phyloP scores from a whole-genome alignment of 2,113 vertebrate genomes.

The Ancistrus triradiatus region DNA sequence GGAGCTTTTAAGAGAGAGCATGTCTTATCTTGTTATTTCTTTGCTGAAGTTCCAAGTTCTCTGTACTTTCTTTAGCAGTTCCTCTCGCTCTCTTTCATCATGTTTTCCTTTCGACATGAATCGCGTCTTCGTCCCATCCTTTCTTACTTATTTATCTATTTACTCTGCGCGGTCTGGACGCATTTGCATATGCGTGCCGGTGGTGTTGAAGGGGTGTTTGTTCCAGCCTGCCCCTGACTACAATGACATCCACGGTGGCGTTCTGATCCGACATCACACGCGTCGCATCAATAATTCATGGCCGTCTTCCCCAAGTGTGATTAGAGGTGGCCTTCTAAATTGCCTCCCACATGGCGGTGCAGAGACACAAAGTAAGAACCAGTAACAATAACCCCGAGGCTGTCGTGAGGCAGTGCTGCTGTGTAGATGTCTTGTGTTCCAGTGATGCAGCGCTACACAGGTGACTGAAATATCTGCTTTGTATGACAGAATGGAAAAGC shows the following conservation, averaged over 20 bases:
- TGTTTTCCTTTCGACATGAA: background rate
- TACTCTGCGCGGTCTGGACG: conserved; percentile 22
- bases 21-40: conserved; percentile 1
- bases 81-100: background rate
- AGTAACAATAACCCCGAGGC: no score
- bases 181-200: background rate
- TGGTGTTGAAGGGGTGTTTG: background rate
- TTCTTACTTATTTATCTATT: conserved; percentile 3
- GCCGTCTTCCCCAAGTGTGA: conserved; percentile 36
- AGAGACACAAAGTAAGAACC: conserved; percentile 13
- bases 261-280: conserved; percentile 42
- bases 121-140: background rate
- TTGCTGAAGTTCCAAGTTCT: background rate
- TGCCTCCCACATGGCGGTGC: conserved; percentile 30
- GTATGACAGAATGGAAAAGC: background rate
- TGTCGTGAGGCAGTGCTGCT: no score
- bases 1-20: background rate
- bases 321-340: conserved; percentile 46
- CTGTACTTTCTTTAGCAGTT: background rate
- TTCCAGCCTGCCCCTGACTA: conserved; percentile 21
- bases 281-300: conserved; percentile 51
- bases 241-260: conserved; percentile 37
- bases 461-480: background rate
- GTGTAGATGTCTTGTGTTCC: no score
- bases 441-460: no score